These are phyloP conservation scores for Bubo bubo DNA, from an alignment of 2,113 vertebrate genomes.

Conservation along the genomic window DNA sequence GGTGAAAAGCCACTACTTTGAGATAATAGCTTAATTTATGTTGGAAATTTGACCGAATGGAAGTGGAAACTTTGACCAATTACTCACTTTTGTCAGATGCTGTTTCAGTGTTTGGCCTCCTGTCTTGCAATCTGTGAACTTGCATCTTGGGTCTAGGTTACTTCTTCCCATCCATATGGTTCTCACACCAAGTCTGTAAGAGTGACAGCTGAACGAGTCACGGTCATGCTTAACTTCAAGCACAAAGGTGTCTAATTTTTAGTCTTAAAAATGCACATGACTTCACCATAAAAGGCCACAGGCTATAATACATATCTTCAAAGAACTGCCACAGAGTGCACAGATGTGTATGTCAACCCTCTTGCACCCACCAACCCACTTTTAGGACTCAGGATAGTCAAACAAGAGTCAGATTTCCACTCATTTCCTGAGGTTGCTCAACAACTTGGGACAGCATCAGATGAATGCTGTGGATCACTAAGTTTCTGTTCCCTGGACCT, in stretches of 20 bases:
- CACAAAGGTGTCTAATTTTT: slow-evolving; percentile 50
- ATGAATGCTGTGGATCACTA: slow-evolving; percentile 61
- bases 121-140: not conserved
- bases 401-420: slow-evolving; percentile 51
- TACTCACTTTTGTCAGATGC: not conserved
- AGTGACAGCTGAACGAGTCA: slow-evolving; percentile 50
- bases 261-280: slow-evolving; percentile 27
- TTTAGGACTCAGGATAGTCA: not conserved
- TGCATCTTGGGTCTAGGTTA: not conserved
- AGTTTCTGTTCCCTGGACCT: slow-evolving; percentile 47
- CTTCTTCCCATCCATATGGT: slow-evolving; percentile 22
- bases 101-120: not conserved
- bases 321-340: slow-evolving; percentile 9
- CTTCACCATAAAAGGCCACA: slow-evolving; percentile 34
- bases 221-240: slow-evolving; percentile 43
- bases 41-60: not conserved
- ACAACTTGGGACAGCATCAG: slow-evolving; percentile 8
- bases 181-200: slow-evolving; percentile 21
- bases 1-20: not conserved
- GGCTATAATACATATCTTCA: slow-evolving; percentile 43
- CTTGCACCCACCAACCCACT: not conserved
- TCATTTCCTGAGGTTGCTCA: slow-evolving; percentile 44
- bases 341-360: not conserved
- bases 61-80: not conserved
- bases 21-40: not conserved